Evolutionary conservation across 2,888 invertebrate species (phyloP), one percentile per base, ranked within the genome.

Genomic region (Rotaria magnacalcarata): DNA sequence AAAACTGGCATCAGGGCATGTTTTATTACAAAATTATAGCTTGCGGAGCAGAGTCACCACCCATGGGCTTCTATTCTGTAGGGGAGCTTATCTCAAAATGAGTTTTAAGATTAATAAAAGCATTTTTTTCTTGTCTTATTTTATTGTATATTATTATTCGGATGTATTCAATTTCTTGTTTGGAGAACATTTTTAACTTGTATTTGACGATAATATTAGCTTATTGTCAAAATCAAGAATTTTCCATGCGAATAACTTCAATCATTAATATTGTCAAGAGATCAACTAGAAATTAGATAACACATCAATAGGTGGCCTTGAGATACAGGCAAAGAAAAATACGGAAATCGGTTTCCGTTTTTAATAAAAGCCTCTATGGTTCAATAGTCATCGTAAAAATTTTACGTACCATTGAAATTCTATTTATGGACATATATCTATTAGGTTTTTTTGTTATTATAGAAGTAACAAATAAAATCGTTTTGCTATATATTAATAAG

Each of bases 321-420:
- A 56, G 24, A 24, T 24, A 24, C 5, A 56, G 56, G 24, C 24
- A 56, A 56, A 2, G 2, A 56, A 6, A 34, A 67, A 54, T 6
- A 34, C 67, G 67, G 67, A 67, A 27, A 34, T 67, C 19, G 34
- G 27, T 67, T 67, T 67, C 67, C 67, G 67, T 67, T 67, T 67
- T 67, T 11, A 34, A 41, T 67, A 19, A 67, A 34, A 19, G 19
- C 10, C 6, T 19, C 4, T 34, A 19, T 67, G 67, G 34, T 34
- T 14, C 3, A 67, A 27, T 67, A 67, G 0, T 19, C 19, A 34
- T 67, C 24, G 34, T 7, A 34, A 27, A 34, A 27, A 34, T 27
- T 67, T 67, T 10, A 67, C 34, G 21, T 67, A 67, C 34, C 34
- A 67, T 67, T 67, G 67, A 67, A 67, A 67, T 67, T 27, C 34